These are phyloP conservation scores for Anthopleura sola DNA, from an alignment of 64 coral and sea anemone genomes.

Conservation along the genomic window DNA sequence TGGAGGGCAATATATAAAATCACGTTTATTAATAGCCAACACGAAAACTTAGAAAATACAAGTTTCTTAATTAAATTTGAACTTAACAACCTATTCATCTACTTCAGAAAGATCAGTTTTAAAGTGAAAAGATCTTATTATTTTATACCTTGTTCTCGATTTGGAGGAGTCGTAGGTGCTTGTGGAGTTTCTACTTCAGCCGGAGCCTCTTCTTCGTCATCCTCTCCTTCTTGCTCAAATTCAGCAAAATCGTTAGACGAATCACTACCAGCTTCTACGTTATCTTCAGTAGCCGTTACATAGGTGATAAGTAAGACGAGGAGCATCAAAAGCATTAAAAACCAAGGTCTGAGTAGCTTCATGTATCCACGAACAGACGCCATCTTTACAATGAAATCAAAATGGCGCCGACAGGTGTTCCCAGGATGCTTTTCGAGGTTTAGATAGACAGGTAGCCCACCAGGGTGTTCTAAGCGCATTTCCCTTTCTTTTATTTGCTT, in stretches of 20 bases:
- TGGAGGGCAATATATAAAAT: no score
- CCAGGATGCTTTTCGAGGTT: conserved; percentile 42
- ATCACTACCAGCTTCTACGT: conserved; percentile 58
- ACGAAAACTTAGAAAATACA: no score
- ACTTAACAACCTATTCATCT: background rate
- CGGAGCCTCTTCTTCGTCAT: conserved; percentile 82
- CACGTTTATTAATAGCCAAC: no score
- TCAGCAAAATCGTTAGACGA: conserved; percentile 93
- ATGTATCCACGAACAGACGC: conserved; percentile 59
- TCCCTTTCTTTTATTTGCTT: no score
- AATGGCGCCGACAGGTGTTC: conserved; percentile 21
- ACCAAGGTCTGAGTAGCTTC: conserved; percentile 58
- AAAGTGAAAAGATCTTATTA: background rate
- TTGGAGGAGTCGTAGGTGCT: background rate
- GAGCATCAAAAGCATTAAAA: conserved; percentile 77
- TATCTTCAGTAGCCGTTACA: conserved; percentile 72
- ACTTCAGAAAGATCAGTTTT: background rate
- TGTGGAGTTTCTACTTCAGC: conserved; percentile 20
- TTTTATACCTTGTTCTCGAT: background rate
- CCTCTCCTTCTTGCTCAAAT: conserved; percentile 98
- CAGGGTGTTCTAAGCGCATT: no score
- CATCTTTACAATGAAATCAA: conserved; percentile 42
- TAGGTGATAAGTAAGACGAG: conserved; percentile 76
- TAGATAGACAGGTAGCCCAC: background rate
- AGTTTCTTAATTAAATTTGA: no score